These are phyloP conservation scores for Hemithea aestivaria DNA, from an alignment of 2,888 invertebrate species.

Conservation along the genomic window DNA sequence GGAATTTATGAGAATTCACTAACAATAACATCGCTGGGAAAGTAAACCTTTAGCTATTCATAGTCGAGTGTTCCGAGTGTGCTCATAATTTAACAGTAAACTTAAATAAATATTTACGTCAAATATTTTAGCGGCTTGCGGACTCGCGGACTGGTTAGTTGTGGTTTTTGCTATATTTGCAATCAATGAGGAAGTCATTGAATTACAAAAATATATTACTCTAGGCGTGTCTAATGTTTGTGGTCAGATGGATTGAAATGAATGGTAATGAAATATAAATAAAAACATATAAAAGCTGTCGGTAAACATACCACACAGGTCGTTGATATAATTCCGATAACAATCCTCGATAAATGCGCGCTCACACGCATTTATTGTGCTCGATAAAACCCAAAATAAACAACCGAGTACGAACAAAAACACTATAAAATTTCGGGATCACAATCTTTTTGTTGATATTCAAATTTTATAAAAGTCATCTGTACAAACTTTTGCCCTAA, in stretches of 20 bases:
- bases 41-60: conserved; percentile 46
- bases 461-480: conserved; percentile 56
- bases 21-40: conserved; percentile 64
- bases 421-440: conserved; percentile 31
- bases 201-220: too few species aligned
- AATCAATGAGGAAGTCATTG: conserved; percentile 1
- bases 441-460: conserved; percentile 33
- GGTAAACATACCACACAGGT: conserved; percentile 11
- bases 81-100: conserved; percentile 41
- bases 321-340: conserved; percentile 2
- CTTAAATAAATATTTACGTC: conserved; percentile 40
- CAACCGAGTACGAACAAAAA: conserved; percentile 22
- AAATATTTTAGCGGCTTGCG: conserved; percentile 21
- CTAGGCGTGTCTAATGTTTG: too few species aligned
- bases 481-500: conserved; percentile 62
- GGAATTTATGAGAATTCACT: conserved; percentile 60
- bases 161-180: conserved; percentile 10
- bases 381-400: conserved; percentile 31
- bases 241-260: too few species aligned
- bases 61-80: conserved; percentile 29
- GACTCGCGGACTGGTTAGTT: conserved; percentile 15
- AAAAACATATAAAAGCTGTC: too few species aligned
- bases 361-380: conserved; percentile 19
- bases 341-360: conserved; percentile 5
- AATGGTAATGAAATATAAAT: too few species aligned